Conservation (phyloP, 2,888 invertebrate species). For the Bhutanitis thaidina region DNA sequence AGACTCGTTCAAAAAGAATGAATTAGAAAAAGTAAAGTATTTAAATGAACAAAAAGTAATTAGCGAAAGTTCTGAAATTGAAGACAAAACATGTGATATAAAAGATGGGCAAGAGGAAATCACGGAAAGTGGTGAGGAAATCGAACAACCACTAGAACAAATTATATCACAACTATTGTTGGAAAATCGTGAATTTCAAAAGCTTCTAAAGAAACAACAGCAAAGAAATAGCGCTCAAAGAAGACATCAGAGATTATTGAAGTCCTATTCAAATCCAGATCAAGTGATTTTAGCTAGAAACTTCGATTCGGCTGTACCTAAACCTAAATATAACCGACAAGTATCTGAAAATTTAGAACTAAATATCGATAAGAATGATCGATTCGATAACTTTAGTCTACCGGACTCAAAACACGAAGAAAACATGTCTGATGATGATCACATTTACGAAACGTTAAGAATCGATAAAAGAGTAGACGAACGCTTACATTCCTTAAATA, state of each 20-base stretch:
- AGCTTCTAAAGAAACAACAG: slow-evolving; percentile 87
- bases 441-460: slow-evolving; percentile 81
- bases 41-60: slow-evolving; percentile 73
- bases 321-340: slow-evolving; percentile 60
- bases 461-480: slow-evolving; percentile 56
- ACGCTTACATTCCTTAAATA: slow-evolving; percentile 44
- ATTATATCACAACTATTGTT: slow-evolving; percentile 90
- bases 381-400: slow-evolving; percentile 32
- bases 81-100: slow-evolving; percentile 48
- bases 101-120: slow-evolving; percentile 38
- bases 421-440: slow-evolving; percentile 67
- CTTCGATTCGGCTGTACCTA: slow-evolving; percentile 46
- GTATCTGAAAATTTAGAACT: slow-evolving; percentile 54
- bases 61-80: slow-evolving; percentile 62
- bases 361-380: slow-evolving; percentile 26
- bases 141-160: slow-evolving; percentile 83
- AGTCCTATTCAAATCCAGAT: slow-evolving; percentile 74
- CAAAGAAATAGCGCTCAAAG: slow-evolving; percentile 75
- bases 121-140: slow-evolving; percentile 53
- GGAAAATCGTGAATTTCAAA: slow-evolving; percentile 91
- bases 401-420: slow-evolving; percentile 38
- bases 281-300: slow-evolving; percentile 67
- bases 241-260: slow-evolving; percentile 76
- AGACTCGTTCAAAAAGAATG: slow-evolving; percentile 76
- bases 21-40: slow-evolving; percentile 71